Conservation (phyloP, 2,797 vertebrate species). For the Coregonus ussuriensis region DNA sequence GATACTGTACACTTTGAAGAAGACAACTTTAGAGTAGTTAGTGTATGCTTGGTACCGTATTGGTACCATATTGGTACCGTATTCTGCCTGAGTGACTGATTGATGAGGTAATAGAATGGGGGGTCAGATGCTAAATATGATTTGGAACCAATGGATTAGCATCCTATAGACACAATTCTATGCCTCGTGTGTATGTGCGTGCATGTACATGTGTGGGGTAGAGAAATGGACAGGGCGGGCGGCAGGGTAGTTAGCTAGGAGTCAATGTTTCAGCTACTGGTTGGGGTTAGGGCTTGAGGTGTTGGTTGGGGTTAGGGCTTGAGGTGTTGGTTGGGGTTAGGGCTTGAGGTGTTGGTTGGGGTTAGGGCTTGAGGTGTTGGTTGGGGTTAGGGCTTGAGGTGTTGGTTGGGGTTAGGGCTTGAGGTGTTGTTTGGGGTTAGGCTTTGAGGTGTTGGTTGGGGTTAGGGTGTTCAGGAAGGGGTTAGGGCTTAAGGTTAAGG, state of each 20-base stretch:
- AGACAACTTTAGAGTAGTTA: slow-evolving; percentile 13
- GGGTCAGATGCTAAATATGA: slow-evolving; percentile 69
- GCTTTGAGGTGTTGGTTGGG: too few species aligned
- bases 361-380: slow-evolving; percentile 39
- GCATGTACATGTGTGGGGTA: slow-evolving; percentile 3
- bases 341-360: slow-evolving; percentile 37
- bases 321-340: too few species aligned
- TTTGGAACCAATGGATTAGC: background rate
- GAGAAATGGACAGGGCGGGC: background rate
- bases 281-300: background rate
- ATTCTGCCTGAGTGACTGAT: slow-evolving; percentile 52
- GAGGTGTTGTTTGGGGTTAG: too few species aligned
- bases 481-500: slow-evolving; percentile 39
- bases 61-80: slow-evolving; percentile 33
- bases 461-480: slow-evolving; percentile 46
- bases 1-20: slow-evolving; percentile 9
- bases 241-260: background rate
- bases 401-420: background rate
- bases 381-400: background rate
- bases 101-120: slow-evolving; percentile 62
- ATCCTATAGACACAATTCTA: background rate
- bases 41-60: slow-evolving; percentile 43
- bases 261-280: background rate
- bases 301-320: background rate
- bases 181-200: background rate